Percentiles rank a stretch among this genome's conserved stretches.
Conservation (phyloP, 2,797 vertebrate species). For the Tiaroga cobitis region DNA sequence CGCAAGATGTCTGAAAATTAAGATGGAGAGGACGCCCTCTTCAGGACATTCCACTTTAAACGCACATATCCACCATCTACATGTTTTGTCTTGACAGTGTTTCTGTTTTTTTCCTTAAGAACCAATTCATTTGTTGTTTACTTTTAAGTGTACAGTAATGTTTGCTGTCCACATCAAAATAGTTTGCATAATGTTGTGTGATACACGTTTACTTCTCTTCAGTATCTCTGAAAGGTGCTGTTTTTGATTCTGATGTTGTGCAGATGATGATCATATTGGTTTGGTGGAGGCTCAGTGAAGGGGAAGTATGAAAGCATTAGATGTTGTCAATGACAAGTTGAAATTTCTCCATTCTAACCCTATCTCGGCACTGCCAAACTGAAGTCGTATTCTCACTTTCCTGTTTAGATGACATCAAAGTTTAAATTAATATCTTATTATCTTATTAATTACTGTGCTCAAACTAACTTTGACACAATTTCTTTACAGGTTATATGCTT, state of each 20-base stretch:
- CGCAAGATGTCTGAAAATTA: constrained; percentile 87
- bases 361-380: constrained; percentile 32
- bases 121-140: background rate
- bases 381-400: background rate
- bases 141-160: background rate
- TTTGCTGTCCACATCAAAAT: background rate
- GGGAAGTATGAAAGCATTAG: background rate
- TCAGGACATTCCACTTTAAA: background rate
- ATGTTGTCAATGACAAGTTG: background rate
- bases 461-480: background rate
- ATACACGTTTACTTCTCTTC: background rate
- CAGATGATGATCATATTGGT: background rate
- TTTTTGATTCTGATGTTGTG: background rate
- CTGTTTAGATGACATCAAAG: constrained; percentile 17
- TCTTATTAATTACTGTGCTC: constrained; percentile 3
- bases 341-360: constrained; percentile 12
- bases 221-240: background rate
- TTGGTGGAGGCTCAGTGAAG: background rate
- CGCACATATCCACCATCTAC: constrained; percentile 9
- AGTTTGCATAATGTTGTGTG: background rate
- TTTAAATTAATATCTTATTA: background rate
- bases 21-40: background rate
- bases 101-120: background rate
- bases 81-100: background rate
- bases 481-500: background rate